A percentile compares a stretch with the other conserved stretches of the same genome.
Evolutionary conservation across 2,797 vertebrate genomes (phyloP).

Genomic region (Aplochiton taeniatus): DNA sequence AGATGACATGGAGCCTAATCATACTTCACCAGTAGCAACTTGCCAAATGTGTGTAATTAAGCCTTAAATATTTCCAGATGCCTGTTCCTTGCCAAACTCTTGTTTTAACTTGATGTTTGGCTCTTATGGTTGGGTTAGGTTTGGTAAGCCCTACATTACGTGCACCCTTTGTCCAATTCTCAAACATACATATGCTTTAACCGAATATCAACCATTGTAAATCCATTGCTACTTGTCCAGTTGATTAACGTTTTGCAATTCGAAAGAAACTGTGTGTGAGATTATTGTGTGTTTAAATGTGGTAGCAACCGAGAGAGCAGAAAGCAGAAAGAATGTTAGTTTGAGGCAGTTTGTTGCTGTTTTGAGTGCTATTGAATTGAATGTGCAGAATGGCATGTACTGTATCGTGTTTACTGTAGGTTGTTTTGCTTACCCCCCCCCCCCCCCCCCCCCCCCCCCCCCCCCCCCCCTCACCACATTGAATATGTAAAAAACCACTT

Average conservation of each 20-base stretch:
- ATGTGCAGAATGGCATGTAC: not conserved
- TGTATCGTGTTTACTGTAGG: too few relatives aligned
- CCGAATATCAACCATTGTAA: constrained; percentile 47
- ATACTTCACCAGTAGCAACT: constrained; percentile 38
- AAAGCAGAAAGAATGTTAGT: too few relatives aligned
- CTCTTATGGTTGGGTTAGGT: too few relatives aligned
- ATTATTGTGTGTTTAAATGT: constrained; percentile 2
- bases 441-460: too few relatives aligned
- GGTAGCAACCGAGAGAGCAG: too few relatives aligned
- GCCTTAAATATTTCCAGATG: constrained; percentile 68
- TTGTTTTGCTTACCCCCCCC: too few relatives aligned
- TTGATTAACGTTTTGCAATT: too few relatives aligned
- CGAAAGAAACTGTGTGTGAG: constrained; percentile 25
- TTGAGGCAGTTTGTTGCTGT: too few relatives aligned
- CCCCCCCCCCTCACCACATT: not conserved
- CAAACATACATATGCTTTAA: constrained; percentile 56
- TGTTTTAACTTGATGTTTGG: constrained; percentile 33
- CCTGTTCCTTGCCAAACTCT: constrained; percentile 46
- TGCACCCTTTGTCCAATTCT: constrained; percentile 48
- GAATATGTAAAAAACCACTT: constrained; percentile 19
- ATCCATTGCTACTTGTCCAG: constrained; percentile 35
- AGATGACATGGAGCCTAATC: constrained; percentile 28
- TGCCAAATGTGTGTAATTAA: constrained; percentile 58
- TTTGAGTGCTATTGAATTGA: too few relatives aligned
- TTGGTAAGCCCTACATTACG: constrained; percentile 13